Percentiles rank a stretch among this genome's conserved stretches.
phyloP scores from a whole-genome alignment of 2,888 invertebrate genomes.

The Tipula helvola region DNA sequence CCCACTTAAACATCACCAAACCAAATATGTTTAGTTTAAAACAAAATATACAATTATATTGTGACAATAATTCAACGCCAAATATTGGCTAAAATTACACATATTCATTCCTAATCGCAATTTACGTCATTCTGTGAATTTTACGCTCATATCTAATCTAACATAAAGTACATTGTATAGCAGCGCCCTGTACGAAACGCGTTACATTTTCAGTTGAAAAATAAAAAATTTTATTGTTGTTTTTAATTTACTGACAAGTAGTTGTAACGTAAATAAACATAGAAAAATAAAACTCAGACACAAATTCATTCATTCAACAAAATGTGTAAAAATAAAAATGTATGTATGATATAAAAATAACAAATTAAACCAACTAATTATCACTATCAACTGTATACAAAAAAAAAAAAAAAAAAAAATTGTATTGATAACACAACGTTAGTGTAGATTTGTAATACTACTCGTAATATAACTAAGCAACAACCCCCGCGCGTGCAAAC shows the following conservation, averaged over 20 bases:
- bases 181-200: not conserved
- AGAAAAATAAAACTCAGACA: not conserved
- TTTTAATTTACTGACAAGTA: not conserved
- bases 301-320: not conserved
- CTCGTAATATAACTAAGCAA: not conserved
- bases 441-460: not conserved
- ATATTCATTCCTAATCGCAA: not conserved
- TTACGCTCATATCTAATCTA: not conserved
- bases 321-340: not conserved
- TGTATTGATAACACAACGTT: not conserved
- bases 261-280: not conserved
- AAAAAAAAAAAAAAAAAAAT: not conserved
- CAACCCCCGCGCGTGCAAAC: not conserved
- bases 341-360: not conserved
- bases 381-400: not conserved
- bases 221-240: not conserved
- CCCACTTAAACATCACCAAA: not conserved
- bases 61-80: not conserved
- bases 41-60: not conserved
- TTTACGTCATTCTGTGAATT: not conserved
- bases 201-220: not conserved
- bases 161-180: not conserved
- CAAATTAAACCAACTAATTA: constrained; percentile 4
- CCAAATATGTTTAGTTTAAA: not conserved
- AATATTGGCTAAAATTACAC: not conserved